Base-by-base conservation (phyloP, 2,797 vertebrate species). In the Sebastes oblongus region DNA sequence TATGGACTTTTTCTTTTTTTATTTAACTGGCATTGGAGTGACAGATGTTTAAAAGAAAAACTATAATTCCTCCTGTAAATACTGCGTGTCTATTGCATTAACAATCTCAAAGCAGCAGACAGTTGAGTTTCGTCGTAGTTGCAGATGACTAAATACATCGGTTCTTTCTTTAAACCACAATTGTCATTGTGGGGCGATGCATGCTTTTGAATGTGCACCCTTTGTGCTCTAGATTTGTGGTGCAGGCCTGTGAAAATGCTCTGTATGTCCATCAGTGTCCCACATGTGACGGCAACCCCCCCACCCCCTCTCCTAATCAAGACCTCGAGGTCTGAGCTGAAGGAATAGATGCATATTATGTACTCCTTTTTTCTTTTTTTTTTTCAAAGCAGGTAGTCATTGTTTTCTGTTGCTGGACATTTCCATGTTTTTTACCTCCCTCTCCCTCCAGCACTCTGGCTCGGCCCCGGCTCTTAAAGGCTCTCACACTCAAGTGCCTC, bases 401-500 rank as follows among this genome's bases (percentile, higher is more conserved):
- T 62, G 58, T 86, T 81, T 77, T 90, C 58, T 76, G 58, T 88
- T 81, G 74, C 74, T 76, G 9, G 80, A 79, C n/a, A 76, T 80
- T 61, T 77, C 66, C 66, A 64, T 77, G 30, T 78, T 64, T 78
- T 64, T 60, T 58, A 76, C 62, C 72, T 36, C 54, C 77, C 62
- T 34, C 72, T 55, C 71, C 74, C 52, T 79, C 66, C 82, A 83
- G 77, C 74, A 69, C 87, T 87, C 78, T 79, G 87, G 77, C 73
- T 78, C 12, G 78, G 82, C 75, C 82, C 68, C 69, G 92, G 91
- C 91, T 93, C 91, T 82, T 74, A 92, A 92, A 92, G 90, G 92
- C 91, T 90, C 90, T 90, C 86, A 84, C 89, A 83, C 93, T 94
- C 79, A 95, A 95, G 94, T 95, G 94, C 94, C 94, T 95, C 91